phyloP scores from a whole-genome alignment of 2,888 invertebrate genomes.

The Caenorhabditis japonica region DNA sequence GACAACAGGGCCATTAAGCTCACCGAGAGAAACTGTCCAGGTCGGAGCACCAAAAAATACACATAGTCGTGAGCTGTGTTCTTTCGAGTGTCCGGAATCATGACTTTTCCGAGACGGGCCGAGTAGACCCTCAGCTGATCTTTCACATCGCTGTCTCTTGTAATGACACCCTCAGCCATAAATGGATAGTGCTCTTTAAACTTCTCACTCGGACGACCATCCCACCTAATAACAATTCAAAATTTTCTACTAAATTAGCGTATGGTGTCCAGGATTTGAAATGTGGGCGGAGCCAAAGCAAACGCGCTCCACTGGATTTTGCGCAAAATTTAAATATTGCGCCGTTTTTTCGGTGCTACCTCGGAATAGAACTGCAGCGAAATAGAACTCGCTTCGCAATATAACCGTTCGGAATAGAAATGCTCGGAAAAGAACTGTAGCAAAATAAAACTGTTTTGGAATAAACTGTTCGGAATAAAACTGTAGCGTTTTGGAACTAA shows the following conservation, averaged over 20 bases:
- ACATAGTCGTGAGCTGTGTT: slow-evolving; percentile 10
- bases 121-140: slow-evolving; percentile 20
- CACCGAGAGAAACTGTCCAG: too few relatives aligned
- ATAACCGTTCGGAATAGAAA: too few relatives aligned
- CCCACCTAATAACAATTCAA: slow-evolving; percentile 4
- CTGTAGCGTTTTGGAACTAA: too few relatives aligned
- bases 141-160: slow-evolving; percentile 7
- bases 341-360: too few relatives aligned
- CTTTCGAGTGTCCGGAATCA: background rate
- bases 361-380: too few relatives aligned
- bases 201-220: slow-evolving; percentile 10
- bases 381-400: too few relatives aligned
- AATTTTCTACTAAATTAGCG: background rate
- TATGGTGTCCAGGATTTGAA: background rate
- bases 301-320: too few relatives aligned
- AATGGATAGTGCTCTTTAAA: slow-evolving; percentile 23
- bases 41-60: slow-evolving; percentile 18
- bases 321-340: too few relatives aligned
- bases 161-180: slow-evolving; percentile 23
- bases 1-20: too few relatives aligned
- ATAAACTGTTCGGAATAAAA: too few relatives aligned
- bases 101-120: slow-evolving; percentile 8
- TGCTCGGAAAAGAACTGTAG: too few relatives aligned
- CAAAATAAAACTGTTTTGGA: too few relatives aligned
- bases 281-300: background rate